Conservation (phyloP, 2,113 vertebrate species). For the Charadrius vociferus region DNA sequence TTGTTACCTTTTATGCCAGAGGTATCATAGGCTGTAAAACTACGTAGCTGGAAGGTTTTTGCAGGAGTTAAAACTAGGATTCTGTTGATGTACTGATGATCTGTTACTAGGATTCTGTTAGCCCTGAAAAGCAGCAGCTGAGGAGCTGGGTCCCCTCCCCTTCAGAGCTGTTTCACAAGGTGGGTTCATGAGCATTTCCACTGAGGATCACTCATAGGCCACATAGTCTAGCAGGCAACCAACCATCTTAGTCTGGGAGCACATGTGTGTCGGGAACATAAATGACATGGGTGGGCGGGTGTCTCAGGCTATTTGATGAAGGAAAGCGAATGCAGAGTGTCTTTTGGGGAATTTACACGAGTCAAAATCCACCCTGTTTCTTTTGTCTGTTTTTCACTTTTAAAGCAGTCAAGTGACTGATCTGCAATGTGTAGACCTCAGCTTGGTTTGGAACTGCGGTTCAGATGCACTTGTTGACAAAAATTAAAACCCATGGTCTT, state of each 20-base stretch:
- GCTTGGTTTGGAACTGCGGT: neutral
- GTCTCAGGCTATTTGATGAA: neutral
- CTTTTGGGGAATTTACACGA: neutral
- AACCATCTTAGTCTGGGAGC: rapidly evolving
- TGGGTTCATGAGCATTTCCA: neutral
- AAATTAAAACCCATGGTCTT: neutral
- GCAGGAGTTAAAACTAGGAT: neutral
- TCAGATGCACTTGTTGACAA: neutral
- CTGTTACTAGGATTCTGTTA: neutral
- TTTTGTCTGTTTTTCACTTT: neutral
- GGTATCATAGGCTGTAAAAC: neutral
- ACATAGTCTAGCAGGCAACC: neutral
- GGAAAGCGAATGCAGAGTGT: neutral
- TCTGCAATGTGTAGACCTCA: neutral
- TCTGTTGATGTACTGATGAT: neutral
- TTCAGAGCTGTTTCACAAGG: neutral
- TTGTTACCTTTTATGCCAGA: neutral
- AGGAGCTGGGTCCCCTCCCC: neutral
- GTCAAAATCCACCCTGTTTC: neutral
- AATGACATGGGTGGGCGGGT: rapidly evolving
- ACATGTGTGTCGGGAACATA: rapidly evolving
- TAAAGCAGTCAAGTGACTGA: neutral
- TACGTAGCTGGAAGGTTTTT: neutral
- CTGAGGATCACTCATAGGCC: neutral
- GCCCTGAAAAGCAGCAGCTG: neutral